phyloP scores from a whole-genome alignment of 2,888 invertebrate species.

The Rambutsinella grinnellia region DNA sequence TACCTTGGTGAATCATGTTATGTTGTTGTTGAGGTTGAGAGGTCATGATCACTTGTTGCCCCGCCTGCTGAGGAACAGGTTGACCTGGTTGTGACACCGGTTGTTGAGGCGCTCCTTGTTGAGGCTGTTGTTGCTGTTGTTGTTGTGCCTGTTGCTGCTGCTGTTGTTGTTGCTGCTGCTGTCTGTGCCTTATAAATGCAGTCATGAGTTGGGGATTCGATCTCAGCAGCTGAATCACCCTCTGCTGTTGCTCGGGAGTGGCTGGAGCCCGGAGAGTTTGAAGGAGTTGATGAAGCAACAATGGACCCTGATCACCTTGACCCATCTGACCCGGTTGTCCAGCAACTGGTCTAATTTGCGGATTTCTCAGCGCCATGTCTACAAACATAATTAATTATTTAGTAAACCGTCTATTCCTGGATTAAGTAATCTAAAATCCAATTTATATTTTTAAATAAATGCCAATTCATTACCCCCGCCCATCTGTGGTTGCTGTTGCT shows the following conservation, averaged over 20 bases:
- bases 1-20: constrained; percentile 64
- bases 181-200: constrained; percentile 91
- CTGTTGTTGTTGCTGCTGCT: constrained; percentile 71
- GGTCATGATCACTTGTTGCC: constrained; percentile 58
- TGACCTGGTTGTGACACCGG: constrained; percentile 45
- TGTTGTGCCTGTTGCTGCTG: constrained; percentile 64
- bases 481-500: constrained; percentile 35
- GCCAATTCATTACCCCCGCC: constrained; percentile 25
- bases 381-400: constrained; percentile 2
- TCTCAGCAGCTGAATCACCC: constrained; percentile 89
- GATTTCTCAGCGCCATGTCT: constrained; percentile 59
- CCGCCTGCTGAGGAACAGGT: constrained; percentile 51
- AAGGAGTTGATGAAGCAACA: constrained; percentile 83
- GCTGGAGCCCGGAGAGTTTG: constrained; percentile 90
- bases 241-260: constrained; percentile 92
- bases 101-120: constrained; percentile 66
- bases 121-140: constrained; percentile 68
- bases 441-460: no score
- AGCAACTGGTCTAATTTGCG: constrained; percentile 67
- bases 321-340: constrained; percentile 56
- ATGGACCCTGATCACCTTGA: constrained; percentile 64
- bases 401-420: no score
- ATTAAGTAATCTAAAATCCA: no score
- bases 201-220: constrained; percentile 96
- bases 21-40: constrained; percentile 66